Conservation (phyloP, 2,888 invertebrate species). For the Sympetrum striolatum region DNA sequence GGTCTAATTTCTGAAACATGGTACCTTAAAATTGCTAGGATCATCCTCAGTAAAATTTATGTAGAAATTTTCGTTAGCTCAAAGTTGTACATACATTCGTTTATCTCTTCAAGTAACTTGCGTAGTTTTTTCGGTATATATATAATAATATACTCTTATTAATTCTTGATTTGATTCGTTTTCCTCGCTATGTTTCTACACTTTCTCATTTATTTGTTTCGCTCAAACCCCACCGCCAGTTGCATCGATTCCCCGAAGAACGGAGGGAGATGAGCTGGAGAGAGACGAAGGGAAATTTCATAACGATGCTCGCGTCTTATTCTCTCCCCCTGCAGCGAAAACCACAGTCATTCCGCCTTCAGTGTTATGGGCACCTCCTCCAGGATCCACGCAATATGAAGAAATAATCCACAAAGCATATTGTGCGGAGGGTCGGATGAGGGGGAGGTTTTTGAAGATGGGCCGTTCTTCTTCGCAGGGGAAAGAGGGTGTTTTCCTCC, state of each 20-base stretch:
- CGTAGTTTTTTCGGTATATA: no score
- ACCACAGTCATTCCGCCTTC: conserved; percentile 35
- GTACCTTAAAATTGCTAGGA: no score
- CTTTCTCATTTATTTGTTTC: no score
- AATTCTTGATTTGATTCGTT: neutral
- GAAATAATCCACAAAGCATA: conserved; percentile 40
- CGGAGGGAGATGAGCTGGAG: neutral
- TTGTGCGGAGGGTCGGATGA: neutral
- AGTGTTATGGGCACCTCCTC: conserved; percentile 23
- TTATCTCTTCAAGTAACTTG: no score
- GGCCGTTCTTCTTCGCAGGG: neutral
- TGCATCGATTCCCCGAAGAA: neutral
- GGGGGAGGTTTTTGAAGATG: neutral
- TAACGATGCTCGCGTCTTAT: neutral
- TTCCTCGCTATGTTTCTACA: no score
- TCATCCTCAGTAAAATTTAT: no score
- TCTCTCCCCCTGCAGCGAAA: neutral
- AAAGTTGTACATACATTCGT: no score
- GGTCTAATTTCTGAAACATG: no score
- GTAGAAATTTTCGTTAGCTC: no score
- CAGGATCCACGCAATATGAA: conserved; percentile 32
- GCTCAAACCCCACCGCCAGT: neutral
- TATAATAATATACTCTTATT: no score
- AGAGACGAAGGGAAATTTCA: neutral
- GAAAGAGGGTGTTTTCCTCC: neutral